A percentile compares a stretch with the other conserved stretches of the same genome.
These are phyloP conservation scores for Rhipidura dahli DNA, from an alignment of 2,113 vertebrate species.

Conservation along the genomic window DNA sequence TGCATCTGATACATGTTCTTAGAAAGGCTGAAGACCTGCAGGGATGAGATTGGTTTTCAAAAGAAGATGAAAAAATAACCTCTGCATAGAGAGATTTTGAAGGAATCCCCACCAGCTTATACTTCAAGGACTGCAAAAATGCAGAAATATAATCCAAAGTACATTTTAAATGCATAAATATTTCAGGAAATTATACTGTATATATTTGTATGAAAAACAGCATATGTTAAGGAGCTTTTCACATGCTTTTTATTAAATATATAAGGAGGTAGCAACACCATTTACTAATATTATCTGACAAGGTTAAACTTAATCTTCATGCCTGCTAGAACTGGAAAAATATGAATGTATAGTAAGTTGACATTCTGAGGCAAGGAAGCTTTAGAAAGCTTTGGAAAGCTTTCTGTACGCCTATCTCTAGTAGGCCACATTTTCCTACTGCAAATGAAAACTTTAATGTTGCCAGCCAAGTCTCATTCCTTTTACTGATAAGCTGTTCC, in stretches of 20 bases:
- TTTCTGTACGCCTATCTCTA: slow-evolving; percentile 80
- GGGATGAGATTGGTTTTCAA: slow-evolving; percentile 52
- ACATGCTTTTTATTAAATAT: slow-evolving; percentile 5
- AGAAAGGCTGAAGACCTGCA: slow-evolving; percentile 34
- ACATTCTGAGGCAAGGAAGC: slow-evolving; percentile 66
- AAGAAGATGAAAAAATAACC: slow-evolving; percentile 41
- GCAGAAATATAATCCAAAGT: slow-evolving; percentile 24
- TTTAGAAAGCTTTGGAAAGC: slow-evolving; percentile 57
- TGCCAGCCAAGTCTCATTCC: slow-evolving; percentile 72
- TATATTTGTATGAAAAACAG: slow-evolving; percentile 12
- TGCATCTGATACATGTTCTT: slow-evolving; percentile 48
- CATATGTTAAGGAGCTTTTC: slow-evolving; percentile 39
- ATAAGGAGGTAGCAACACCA: slow-evolving; percentile 27
- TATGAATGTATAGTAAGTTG: slow-evolving; percentile 10
- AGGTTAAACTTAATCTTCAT: slow-evolving; percentile 64
- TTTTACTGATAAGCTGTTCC: slow-evolving; percentile 82
- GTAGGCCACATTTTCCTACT: slow-evolving; percentile 81
- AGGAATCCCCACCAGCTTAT: slow-evolving; percentile 29
- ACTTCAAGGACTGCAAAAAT: slow-evolving; percentile 35
- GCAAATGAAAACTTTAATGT: slow-evolving; percentile 83
- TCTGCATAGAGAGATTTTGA: slow-evolving; percentile 11
- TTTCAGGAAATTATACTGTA: slow-evolving; percentile 43
- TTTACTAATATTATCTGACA: slow-evolving; percentile 60
- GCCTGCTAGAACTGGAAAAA: slow-evolving; percentile 45
- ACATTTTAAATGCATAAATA: slow-evolving; percentile 41